These are phyloP conservation scores for Halictus rubicundus DNA, from an alignment of 1,140 invertebrate genomes.

Conservation along the genomic window DNA sequence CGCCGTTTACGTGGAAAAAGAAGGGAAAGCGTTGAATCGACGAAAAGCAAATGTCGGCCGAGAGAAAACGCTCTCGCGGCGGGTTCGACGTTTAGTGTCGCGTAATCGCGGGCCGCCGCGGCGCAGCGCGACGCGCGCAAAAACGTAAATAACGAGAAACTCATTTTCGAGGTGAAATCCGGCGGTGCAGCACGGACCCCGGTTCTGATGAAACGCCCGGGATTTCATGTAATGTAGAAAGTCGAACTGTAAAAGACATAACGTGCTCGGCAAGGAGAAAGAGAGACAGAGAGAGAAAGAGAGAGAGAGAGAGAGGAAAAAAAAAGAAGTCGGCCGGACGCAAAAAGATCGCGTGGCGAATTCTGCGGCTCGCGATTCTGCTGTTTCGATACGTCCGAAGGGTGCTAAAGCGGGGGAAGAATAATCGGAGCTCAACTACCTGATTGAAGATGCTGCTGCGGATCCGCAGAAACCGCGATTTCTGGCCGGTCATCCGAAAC, in stretches of 20 bases:
- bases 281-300: too few relatives aligned
- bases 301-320: too few relatives aligned
- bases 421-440: neutral
- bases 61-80: conserved; percentile 22
- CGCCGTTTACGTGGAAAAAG: neutral
- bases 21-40: neutral
- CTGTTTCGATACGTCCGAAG: conserved; percentile 27
- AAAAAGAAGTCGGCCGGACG: conserved; percentile 9
- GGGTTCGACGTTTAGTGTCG: conserved; percentile 42
- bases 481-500: neutral
- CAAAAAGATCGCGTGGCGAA: conserved; percentile 27
- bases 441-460: neutral
- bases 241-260: conserved; percentile 45
- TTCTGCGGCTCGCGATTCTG: conserved; percentile 16
- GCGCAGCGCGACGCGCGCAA: too few relatives aligned
- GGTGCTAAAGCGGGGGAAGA: conserved; percentile 2
- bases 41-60: conserved; percentile 33
- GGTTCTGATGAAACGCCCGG: conserved; percentile 35
- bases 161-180: conserved; percentile 50
- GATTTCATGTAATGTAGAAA: conserved; percentile 50
- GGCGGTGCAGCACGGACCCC: conserved; percentile 14
- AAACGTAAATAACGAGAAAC: conserved; percentile 51
- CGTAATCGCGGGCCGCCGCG: conserved; percentile 25
- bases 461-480: neutral
- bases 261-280: conserved; percentile 5